These are phyloP conservation scores for Sphenodon punctatus DNA, from an alignment of 2,797 vertebrate genomes.

Conservation along the genomic window DNA sequence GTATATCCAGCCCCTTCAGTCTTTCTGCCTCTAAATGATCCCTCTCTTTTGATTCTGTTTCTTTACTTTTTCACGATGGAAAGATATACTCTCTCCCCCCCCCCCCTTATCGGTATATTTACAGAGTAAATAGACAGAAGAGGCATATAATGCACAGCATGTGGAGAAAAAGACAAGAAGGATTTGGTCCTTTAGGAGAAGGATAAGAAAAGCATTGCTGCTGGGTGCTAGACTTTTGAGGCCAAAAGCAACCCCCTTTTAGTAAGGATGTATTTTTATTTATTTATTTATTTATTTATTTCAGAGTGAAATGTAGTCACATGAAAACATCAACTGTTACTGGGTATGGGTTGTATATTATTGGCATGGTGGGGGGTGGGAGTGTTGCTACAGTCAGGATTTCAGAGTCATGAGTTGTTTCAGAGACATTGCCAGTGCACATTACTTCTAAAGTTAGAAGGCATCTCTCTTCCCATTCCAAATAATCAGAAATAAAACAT, in stretches of 20 bases:
- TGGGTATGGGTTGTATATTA: slow-evolving; percentile 63
- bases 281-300: slow-evolving; percentile 17
- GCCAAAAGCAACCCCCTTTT: slow-evolving; percentile 13
- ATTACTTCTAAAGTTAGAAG: slow-evolving; percentile 69
- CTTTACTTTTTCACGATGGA: slow-evolving; percentile 5
- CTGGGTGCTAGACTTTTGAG: neutral
- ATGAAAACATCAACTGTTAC: slow-evolving; percentile 57
- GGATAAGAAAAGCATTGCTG: neutral
- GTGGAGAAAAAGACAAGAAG: neutral
- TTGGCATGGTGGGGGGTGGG: slow-evolving; percentile 53
- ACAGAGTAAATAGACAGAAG: neutral
- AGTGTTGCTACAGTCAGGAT: slow-evolving; percentile 64
- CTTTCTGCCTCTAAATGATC: neutral
- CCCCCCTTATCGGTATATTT: neutral
- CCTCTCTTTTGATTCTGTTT: slow-evolving; percentile 7
- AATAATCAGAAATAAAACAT: slow-evolving; percentile 74
- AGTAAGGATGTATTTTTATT: slow-evolving; percentile 6
- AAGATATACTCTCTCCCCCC: slow-evolving; percentile 1
- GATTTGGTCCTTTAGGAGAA: neutral
- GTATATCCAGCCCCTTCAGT: neutral
- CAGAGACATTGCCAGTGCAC: slow-evolving; percentile 24
- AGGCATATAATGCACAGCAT: neutral
- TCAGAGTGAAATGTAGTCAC: slow-evolving; percentile 52
- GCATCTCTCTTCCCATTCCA: slow-evolving; percentile 65
- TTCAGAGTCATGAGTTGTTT: slow-evolving; percentile 59